Evolutionary conservation across 2,888 invertebrate genomes (phyloP).

Genomic region (Polydesmus complanatus): DNA sequence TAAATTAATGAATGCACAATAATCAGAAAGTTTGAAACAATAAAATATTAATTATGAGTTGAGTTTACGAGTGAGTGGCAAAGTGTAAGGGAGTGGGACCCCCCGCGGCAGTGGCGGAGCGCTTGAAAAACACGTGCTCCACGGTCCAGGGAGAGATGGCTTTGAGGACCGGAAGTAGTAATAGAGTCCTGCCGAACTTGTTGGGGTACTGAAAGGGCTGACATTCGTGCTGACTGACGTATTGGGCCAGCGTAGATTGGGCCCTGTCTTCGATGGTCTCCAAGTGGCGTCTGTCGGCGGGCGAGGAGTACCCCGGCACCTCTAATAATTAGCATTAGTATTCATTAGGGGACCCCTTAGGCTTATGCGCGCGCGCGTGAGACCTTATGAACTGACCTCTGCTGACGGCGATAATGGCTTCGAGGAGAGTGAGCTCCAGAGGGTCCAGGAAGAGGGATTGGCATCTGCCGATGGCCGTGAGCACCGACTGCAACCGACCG

Average conservation of each 20-base stretch:
- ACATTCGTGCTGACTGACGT: constrained; percentile 9
- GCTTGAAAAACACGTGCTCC: constrained; percentile 11
- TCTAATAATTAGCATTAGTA: too few species aligned
- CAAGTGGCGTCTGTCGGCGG: constrained; percentile 2
- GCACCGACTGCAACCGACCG: background rate
- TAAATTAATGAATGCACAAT: too few species aligned
- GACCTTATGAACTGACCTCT: too few species aligned
- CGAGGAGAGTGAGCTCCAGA: constrained; percentile 13
- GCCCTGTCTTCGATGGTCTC: constrained; percentile 15
- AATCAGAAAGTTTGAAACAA: too few species aligned
- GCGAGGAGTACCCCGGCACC: background rate
- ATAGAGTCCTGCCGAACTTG: constrained; percentile 13
- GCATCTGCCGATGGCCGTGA: constrained; percentile 4
- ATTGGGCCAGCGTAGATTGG: constrained; percentile 14
- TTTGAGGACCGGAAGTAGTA: constrained; percentile 10
- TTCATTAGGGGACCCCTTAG: too few species aligned
- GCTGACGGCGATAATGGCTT: constrained; percentile 13
- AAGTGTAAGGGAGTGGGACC: background rate
- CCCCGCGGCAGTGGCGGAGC: background rate
- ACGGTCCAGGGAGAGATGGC: constrained; percentile 11
- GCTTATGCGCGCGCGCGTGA: too few species aligned
- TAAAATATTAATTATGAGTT: too few species aligned
- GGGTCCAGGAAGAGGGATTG: constrained; percentile 11
- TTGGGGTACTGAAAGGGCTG: constrained; percentile 14
- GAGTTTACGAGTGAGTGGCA: constrained; percentile 3